Evolutionary conservation across 2,113 vertebrate genomes (phyloP).

Genomic region (Lipophrys pholis): DNA sequence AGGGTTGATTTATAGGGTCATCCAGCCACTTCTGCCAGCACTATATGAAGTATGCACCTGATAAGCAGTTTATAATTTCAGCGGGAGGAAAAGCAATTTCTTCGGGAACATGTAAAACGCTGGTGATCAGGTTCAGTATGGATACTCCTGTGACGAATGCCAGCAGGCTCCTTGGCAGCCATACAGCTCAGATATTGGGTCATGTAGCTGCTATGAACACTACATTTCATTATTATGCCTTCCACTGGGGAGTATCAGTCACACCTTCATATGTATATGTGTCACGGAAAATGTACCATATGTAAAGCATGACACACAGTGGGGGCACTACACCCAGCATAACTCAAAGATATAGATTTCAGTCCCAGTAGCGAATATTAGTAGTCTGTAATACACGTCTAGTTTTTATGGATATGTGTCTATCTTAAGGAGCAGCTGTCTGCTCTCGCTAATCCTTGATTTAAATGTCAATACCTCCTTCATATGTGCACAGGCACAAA

Average conservation of each 20-base stretch:
- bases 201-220: constrained; percentile 27
- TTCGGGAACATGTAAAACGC: constrained; percentile 41
- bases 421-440: constrained; percentile 73
- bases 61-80: constrained; percentile 63
- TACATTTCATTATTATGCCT: constrained; percentile 24
- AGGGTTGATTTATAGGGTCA: constrained; percentile 65
- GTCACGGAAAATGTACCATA: constrained; percentile 23
- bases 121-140: constrained; percentile 41
- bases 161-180: constrained; percentile 15
- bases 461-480: constrained; percentile 77
- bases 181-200: constrained; percentile 22
- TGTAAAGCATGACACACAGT: constrained; percentile 25
- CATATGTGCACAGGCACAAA: constrained; percentile 59
- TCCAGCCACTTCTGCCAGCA: constrained; percentile 39
- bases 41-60: constrained; percentile 51
- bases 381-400: constrained; percentile 37
- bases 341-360: constrained; percentile 35
- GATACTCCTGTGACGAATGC: constrained; percentile 34
- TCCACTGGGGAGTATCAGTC: neutral
- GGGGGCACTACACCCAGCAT: neutral
- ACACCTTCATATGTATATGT: constrained; percentile 7
- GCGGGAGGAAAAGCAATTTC: constrained; percentile 59
- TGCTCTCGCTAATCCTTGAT: constrained; percentile 68
- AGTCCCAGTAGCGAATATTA: constrained; percentile 23
- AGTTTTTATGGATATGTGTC: constrained; percentile 62